phyloP scores from a whole-genome alignment of 2,888 invertebrate species.

The Morpho achilles region DNA sequence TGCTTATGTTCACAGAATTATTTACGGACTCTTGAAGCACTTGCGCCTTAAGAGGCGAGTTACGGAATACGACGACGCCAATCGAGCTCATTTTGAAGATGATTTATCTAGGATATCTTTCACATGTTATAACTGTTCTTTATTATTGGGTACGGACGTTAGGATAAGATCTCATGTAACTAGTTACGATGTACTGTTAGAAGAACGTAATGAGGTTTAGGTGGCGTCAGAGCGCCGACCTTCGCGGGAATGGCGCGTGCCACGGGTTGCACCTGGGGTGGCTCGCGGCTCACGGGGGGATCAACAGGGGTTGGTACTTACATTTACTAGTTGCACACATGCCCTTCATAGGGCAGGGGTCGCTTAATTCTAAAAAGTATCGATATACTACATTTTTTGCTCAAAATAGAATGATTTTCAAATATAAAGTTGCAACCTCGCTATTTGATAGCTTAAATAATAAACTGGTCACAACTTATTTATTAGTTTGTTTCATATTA shows the following conservation, averaged over 20 bases:
- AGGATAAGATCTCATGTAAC: constrained; percentile 47
- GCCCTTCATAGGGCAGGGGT: constrained; percentile 66
- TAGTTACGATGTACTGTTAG: constrained; percentile 39
- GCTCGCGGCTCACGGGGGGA: constrained; percentile 61
- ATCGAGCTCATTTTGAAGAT: constrained; percentile 75
- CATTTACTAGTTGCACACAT: constrained; percentile 77
- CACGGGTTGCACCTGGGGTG: constrained; percentile 73
- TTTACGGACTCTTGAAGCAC: constrained; percentile 82
- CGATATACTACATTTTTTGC: no score
- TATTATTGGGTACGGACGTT: constrained; percentile 45
- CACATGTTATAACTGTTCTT: constrained; percentile 61
- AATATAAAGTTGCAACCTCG: no score
- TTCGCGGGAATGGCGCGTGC: constrained; percentile 76
- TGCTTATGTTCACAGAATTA: constrained; percentile 77
- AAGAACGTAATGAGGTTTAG: constrained; percentile 40
- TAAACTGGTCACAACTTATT: no score
- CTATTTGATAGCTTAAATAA: neutral
- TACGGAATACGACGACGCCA: constrained; percentile 80
- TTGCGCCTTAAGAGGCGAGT: constrained; percentile 80
- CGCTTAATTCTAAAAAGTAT: neutral
- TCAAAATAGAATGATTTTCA: no score
- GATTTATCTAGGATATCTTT: constrained; percentile 45
- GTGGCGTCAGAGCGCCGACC: constrained; percentile 73
- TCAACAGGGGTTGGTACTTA: constrained; percentile 78
- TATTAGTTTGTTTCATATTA: no score